Conservation (phyloP, 1,140 invertebrate species). For the Cataglyphis hispanica region DNA sequence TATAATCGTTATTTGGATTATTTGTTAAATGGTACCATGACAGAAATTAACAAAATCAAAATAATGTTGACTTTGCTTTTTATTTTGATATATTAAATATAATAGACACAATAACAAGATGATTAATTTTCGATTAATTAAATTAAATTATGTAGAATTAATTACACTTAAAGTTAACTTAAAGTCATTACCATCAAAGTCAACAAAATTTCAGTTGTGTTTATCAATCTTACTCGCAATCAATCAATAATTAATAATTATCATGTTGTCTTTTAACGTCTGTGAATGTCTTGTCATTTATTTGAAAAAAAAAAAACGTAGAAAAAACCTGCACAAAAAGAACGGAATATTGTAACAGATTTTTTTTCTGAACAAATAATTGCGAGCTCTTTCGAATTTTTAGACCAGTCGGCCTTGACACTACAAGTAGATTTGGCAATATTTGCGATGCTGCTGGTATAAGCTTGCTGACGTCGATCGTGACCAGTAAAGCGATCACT, state of each 20-base stretch:
- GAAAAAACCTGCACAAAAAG: not conserved
- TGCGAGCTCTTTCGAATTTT: not conserved
- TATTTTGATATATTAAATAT: slow-evolving; percentile 1
- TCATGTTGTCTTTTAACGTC: not conserved
- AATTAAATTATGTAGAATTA: not conserved
- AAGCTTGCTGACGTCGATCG: not conserved
- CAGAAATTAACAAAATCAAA: not conserved
- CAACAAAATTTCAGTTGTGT: not conserved
- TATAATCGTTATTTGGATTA: not conserved
- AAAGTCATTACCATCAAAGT: not conserved
- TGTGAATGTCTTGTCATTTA: not conserved
- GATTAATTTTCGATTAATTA: slow-evolving; percentile 5
- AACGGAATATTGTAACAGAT: not conserved
- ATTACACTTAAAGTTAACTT: not conserved
- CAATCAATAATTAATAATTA: slow-evolving; percentile 1
- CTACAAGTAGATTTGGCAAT: slow-evolving; percentile 25
- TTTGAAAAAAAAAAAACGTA: not conserved
- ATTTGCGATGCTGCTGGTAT: not conserved
- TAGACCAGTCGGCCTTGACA: slow-evolving; percentile 28
- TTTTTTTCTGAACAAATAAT: not conserved
- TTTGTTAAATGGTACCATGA: not conserved
- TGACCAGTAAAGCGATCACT: not conserved
- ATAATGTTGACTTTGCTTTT: not conserved
- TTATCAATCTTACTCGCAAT: not conserved
- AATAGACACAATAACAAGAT: not conserved